Conservation (phyloP, 2,888 invertebrate species). For the Eupithecia dodoneata region DNA sequence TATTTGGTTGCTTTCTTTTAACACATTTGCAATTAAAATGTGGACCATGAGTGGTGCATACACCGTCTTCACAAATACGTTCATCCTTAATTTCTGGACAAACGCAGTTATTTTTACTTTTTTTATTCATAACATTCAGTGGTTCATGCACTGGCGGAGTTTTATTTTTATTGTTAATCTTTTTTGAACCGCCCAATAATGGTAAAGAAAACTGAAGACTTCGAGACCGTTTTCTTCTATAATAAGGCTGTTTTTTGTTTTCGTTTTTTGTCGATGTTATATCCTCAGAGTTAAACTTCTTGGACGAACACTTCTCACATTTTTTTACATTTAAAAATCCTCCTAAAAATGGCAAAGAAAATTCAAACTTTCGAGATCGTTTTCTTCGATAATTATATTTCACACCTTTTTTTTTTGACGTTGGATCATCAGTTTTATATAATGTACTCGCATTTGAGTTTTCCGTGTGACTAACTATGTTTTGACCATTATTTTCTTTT, state of each 20-base stretch:
- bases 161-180: not conserved
- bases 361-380: not conserved
- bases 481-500: not conserved
- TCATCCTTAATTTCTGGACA: constrained; percentile 6
- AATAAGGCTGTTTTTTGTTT: not conserved
- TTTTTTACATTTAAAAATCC: not conserved
- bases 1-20: not conserved
- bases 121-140: not conserved
- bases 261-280: not conserved
- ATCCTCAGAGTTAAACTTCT: not conserved
- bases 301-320: not conserved
- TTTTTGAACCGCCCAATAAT: not conserved
- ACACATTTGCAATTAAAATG: not conserved
- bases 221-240: not conserved
- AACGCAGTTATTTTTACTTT: not conserved
- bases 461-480: not conserved
- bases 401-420: not conserved
- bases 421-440: not conserved
- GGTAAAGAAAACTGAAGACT: not conserved
- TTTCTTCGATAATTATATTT: not conserved
- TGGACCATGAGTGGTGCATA: not conserved
- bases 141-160: not conserved
- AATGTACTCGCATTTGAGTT: not conserved
- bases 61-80: not conserved
- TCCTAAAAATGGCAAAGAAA: constrained; percentile 1